These are phyloP conservation scores for Xiphophorus couchianus DNA, from an alignment of 2,113 vertebrate genomes.

Conservation along the genomic window DNA sequence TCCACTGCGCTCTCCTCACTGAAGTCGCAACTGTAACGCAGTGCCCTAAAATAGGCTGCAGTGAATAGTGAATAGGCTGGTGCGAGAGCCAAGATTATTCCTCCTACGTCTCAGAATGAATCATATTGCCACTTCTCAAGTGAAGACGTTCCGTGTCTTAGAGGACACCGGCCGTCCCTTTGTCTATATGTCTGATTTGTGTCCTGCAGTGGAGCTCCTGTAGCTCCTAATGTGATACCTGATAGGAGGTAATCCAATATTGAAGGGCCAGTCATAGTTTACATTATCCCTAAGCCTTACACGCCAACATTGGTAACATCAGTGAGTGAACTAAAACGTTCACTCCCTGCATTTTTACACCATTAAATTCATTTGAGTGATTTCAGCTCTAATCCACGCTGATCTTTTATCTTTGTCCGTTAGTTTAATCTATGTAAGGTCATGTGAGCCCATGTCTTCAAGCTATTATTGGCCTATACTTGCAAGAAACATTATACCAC, in stretches of 20 bases:
- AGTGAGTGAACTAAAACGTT: not conserved
- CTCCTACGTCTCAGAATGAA: conserved; percentile 65
- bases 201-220: not conserved
- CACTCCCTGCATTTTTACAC: not conserved
- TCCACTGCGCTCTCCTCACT: conserved; percentile 78
- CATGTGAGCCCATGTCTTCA: conserved; percentile 43
- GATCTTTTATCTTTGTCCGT: not conserved
- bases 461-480: conserved; percentile 29
- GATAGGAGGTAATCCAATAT: conserved; percentile 6
- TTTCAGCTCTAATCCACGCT: not conserved
- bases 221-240: not conserved
- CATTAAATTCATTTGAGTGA: not conserved
- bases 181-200: conserved; percentile 2
- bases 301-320: not conserved
- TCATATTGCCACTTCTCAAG: conserved; percentile 63
- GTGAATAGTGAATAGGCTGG: conserved; percentile 63
- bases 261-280: not conserved
- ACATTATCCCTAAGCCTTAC: not conserved
- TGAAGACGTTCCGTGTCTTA: conserved; percentile 37
- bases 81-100: conserved; percentile 62
- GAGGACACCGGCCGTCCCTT: conserved; percentile 18
- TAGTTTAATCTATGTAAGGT: conserved; percentile 15
- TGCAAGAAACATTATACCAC: conserved; percentile 36
- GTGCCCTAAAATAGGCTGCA: conserved; percentile 76
- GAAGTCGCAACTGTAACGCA: conserved; percentile 69